These are phyloP conservation scores for Atherinosoma microstoma DNA, from an alignment of 2,797 vertebrate genomes.

Conservation along the genomic window DNA sequence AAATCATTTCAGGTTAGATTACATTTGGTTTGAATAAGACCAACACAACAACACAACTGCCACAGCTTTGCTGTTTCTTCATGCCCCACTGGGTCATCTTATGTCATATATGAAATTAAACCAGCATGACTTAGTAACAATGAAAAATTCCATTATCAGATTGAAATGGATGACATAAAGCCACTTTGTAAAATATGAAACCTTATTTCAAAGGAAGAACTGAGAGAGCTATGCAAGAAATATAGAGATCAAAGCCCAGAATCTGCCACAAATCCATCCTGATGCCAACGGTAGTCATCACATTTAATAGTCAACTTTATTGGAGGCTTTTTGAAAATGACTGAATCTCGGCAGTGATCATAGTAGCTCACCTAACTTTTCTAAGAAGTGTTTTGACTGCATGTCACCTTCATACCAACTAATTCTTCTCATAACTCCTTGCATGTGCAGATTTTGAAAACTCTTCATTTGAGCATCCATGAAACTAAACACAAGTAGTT, in stretches of 20 bases:
- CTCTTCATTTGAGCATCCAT: background rate
- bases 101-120: slow-evolving; percentile 44
- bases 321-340: slow-evolving; percentile 16
- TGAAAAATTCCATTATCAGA: slow-evolving; percentile 50
- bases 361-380: background rate
- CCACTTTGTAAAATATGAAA: slow-evolving; percentile 5
- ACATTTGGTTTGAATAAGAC: slow-evolving; percentile 3
- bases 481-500: background rate
- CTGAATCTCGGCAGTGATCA: slow-evolving; percentile 6
- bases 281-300: slow-evolving; percentile 25
- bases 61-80: slow-evolving; percentile 5
- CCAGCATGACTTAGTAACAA: slow-evolving; percentile 32
- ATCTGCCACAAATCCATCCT: slow-evolving; percentile 26
- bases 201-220: slow-evolving; percentile 29
- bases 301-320: slow-evolving; percentile 27
- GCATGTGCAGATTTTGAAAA: background rate
- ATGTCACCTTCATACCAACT: background rate
- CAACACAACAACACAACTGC: background rate
- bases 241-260: slow-evolving; percentile 31
- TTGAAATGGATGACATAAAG: slow-evolving; percentile 40
- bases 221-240: slow-evolving; percentile 13
- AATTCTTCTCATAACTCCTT: slow-evolving; percentile 15
- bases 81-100: slow-evolving; percentile 11
- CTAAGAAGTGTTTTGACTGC: background rate
- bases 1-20: background rate